These are phyloP conservation scores for Phyllopteryx taeniolatus DNA, from an alignment of 2,113 vertebrate genomes.

Conservation along the genomic window DNA sequence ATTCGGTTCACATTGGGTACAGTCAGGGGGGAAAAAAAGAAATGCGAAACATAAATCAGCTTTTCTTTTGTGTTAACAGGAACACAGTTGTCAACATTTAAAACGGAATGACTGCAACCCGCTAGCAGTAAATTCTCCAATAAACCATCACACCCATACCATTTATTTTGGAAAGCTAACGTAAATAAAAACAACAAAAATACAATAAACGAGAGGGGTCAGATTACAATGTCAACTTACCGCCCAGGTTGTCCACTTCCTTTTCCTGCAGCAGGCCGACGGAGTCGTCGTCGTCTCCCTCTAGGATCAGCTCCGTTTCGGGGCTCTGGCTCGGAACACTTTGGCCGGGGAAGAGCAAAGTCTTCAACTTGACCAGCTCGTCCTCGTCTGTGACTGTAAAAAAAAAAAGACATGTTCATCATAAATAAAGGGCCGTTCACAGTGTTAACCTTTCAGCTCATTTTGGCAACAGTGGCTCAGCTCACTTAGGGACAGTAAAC, in stretches of 20 bases:
- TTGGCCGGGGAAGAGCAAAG: constrained; percentile 79
- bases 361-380: constrained; percentile 80
- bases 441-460: background rate
- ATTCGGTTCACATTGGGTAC: no score
- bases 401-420: background rate
- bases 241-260: constrained; percentile 92
- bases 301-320: constrained; percentile 88
- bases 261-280: constrained; percentile 94
- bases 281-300: constrained; percentile 91
- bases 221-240: constrained; percentile 65
- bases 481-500: background rate
- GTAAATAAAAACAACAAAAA: background rate
- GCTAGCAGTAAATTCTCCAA: no score
- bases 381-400: constrained; percentile 81
- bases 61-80: no score
- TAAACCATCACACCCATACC: no score
- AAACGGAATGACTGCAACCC: no score
- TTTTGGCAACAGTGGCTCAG: background rate
- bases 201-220: background rate
- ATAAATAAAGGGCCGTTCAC: background rate
- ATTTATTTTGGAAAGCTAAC: background rate
- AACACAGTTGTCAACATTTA: no score
- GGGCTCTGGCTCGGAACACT: constrained; percentile 81
- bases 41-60: no score
- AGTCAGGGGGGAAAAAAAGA: no score